Evolutionary conservation across 2,888 invertebrate genomes (phyloP), one percentile per base, ranked within the genome.

Genomic region (Drosophila meridionalis): DNA sequence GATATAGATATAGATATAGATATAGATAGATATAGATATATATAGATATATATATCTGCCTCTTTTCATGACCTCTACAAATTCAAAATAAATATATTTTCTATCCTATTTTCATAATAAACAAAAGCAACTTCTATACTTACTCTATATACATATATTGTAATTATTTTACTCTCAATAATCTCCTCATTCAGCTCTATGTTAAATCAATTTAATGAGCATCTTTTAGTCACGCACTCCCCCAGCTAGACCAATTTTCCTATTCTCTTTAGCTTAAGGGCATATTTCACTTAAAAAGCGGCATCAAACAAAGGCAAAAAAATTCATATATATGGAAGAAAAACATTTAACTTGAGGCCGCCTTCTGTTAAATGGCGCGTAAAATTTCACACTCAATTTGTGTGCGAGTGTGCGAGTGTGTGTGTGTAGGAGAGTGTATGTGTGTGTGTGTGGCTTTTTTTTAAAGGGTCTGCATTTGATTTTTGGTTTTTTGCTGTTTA

Each of bases 381-480:
- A 76, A 80, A 90, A 90, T 85, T 85, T 87, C 78, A 90, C 89
- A 90, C 85, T 82, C 85, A 82, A 85, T 85, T 85, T 88, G 74
- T 73, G 73, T 32, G 64, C 63, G 48, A 60, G 20, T 63, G 38
- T 38, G 57, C 47, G 45, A 45, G 38, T 12, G 57, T 52, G 53
- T 45, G 63, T 42, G 48, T 28, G 42, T 14, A 14, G 3, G 65
- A 60, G 48, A 57, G n/a, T 50, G 34, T 34, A 57, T 50, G 45
- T 45, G 40, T 14, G 61, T 50, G 55, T 47, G 58, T 43, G 53
- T 20, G 20, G 6, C 3, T 38, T 63, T 52, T 63, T 53, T 78
- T 50, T 38, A 47, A 64, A 65, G 61, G 66, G 67, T 77, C 57
- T 40, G 38, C 45, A 26, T 66, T 65, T 55, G 55, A 42, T 58